A percentile compares a stretch with the other conserved stretches of the same genome.
phyloP scores from a whole-genome alignment of 1,140 invertebrate genomes.

The Epicauta chinensis region DNA sequence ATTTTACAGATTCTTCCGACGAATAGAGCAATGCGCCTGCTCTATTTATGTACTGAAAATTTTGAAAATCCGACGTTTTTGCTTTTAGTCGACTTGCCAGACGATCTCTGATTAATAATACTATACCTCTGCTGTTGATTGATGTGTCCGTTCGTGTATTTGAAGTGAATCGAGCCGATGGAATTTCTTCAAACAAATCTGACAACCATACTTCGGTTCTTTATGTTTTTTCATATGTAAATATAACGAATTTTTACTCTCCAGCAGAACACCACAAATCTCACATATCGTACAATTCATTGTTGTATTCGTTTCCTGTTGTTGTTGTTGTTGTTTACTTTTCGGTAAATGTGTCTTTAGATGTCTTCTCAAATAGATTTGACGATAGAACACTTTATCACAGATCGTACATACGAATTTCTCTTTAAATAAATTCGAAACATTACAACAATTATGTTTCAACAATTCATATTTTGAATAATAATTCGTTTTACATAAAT shows the following conservation, averaged over 20 bases:
- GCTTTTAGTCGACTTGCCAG: no score
- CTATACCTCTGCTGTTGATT: not conserved
- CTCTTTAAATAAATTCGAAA: constrained; percentile 14
- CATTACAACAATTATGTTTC: constrained; percentile 25
- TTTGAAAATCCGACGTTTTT: no score
- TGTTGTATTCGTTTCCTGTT: constrained; percentile 3
- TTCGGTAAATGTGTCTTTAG: constrained; percentile 28
- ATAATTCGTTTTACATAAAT: constrained; percentile 26
- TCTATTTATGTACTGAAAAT: no score
- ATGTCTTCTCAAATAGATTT: constrained; percentile 32
- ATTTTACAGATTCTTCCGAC: no score
- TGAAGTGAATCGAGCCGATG: constrained; percentile 26
- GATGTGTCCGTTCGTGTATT: constrained; percentile 20
- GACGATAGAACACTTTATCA: constrained; percentile 32
- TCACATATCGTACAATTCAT: not conserved
- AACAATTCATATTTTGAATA: constrained; percentile 22
- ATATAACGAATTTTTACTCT: constrained; percentile 22
- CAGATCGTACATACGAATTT: constrained; percentile 34
- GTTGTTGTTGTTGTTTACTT: constrained; percentile 9
- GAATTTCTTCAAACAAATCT: constrained; percentile 37
- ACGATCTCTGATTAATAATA: no score
- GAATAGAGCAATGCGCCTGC: no score
- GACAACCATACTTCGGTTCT: constrained; percentile 28
- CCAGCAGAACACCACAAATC: constrained; percentile 34
- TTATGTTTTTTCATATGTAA: constrained; percentile 33